phyloP scores from a whole-genome alignment of 2,888 invertebrate genomes.

The Stictocephala bisonia region DNA sequence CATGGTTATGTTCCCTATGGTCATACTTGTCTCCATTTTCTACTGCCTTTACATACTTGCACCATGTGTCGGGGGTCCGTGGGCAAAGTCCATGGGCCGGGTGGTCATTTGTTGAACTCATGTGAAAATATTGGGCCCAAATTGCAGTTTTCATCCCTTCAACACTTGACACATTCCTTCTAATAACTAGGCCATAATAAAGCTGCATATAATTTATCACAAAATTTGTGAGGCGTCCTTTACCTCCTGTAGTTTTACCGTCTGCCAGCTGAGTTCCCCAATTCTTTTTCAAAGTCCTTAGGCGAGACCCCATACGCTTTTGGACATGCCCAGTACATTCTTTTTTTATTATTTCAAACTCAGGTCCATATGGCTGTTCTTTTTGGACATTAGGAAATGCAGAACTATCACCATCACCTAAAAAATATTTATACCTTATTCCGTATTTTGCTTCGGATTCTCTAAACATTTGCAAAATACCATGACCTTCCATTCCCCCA shows the following conservation, averaged over 20 bases:
- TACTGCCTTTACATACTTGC: conserved; percentile 52
- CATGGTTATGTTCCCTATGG: conserved; percentile 5
- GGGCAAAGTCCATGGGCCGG: conserved; percentile 57
- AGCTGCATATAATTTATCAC: no score
- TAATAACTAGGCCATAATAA: no score
- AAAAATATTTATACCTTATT: neutral
- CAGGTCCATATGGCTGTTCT: no score
- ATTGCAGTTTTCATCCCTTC: conserved; percentile 57
- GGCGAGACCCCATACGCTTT: no score
- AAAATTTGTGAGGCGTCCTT: no score
- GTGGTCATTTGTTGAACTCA: conserved; percentile 55
- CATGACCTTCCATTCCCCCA: neutral
- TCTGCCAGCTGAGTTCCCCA: conserved; percentile 53
- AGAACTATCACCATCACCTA: no score
- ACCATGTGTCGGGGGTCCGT: conserved; percentile 53
- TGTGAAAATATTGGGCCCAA: conserved; percentile 58
- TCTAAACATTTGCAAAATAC: neutral
- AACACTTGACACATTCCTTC: no score
- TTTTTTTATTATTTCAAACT: no score
- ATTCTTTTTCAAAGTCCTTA: no score
- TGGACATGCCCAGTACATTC: no score
- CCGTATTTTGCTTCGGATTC: neutral
- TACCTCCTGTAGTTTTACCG: no score
- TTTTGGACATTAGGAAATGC: no score
- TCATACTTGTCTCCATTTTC: conserved; percentile 1